Evolutionary conservation across 1,140 invertebrate genomes (phyloP).

Genomic region (Amphibalanus amphitrite): DNA sequence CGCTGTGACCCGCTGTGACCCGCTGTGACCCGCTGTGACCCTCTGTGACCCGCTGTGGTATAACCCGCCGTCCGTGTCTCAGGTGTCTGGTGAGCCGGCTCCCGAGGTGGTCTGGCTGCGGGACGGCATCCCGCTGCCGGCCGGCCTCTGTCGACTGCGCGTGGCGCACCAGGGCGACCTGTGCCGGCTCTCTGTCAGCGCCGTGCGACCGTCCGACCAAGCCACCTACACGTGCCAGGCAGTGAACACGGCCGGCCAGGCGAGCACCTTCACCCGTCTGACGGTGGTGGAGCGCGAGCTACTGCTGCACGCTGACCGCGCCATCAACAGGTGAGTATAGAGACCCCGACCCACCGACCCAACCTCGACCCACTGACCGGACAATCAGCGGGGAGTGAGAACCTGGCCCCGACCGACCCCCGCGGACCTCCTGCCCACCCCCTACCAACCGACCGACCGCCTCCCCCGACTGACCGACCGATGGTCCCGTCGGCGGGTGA

Average conservation of each 20-base stretch:
- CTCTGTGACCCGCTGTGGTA: too few relatives aligned
- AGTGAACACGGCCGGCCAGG: constrained; percentile 55
- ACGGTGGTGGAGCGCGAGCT: constrained; percentile 38
- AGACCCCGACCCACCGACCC: too few relatives aligned
- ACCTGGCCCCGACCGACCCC: too few relatives aligned
- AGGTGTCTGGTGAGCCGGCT: constrained; percentile 41
- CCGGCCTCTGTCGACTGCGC: constrained; percentile 24
- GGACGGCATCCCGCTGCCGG: constrained; percentile 36
- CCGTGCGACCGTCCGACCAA: constrained; percentile 49
- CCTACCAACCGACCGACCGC: too few relatives aligned
- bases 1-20: too few relatives aligned
- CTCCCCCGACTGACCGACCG: too few relatives aligned
- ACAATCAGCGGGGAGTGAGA: too few relatives aligned
- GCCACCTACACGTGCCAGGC: constrained; percentile 73
- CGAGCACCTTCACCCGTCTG: constrained; percentile 61
- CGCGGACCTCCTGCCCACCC: too few relatives aligned
- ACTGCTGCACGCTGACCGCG: background rate
- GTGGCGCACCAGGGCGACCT: background rate
- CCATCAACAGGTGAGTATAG: constrained; percentile 3
- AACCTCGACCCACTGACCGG: too few relatives aligned
- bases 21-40: too few relatives aligned
- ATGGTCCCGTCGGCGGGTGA: too few relatives aligned
- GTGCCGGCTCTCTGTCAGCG: constrained; percentile 38
- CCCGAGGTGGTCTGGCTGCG: constrained; percentile 57
- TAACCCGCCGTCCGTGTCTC: too few relatives aligned